A percentile compares a stretch with the other conserved stretches of the same genome.
phyloP scores from a whole-genome alignment of 2,888 invertebrate species.

The Napeogenes sylphis region DNA sequence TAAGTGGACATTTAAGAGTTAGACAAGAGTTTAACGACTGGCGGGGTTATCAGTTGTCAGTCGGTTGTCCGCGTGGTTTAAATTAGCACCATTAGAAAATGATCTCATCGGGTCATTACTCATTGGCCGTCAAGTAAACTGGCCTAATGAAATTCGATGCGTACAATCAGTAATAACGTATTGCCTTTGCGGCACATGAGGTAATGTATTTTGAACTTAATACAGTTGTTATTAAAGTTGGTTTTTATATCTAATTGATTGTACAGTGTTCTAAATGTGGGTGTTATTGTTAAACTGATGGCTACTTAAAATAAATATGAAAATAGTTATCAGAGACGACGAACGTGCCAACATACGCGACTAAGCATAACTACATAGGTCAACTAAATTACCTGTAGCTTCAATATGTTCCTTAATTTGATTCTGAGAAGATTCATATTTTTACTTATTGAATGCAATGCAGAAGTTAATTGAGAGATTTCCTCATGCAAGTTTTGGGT shows the following conservation, averaged over 20 bases:
- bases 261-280: neutral
- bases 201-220: neutral
- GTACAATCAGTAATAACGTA: slow-evolving; percentile 16
- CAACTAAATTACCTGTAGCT: no score
- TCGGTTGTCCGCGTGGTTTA: no score
- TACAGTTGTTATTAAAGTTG: neutral
- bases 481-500: no score
- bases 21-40: slow-evolving; percentile 53
- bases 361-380: no score
- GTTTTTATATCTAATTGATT: neutral
- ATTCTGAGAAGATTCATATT: no score
- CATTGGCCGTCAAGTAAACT: slow-evolving; percentile 51
- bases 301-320: slow-evolving; percentile 6
- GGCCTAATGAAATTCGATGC: slow-evolving; percentile 37
- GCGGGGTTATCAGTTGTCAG: slow-evolving; percentile 39
- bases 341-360: no score
- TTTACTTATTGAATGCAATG: no score
- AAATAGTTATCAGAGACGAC: no score
- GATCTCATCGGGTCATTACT: slow-evolving; percentile 71
- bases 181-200: neutral
- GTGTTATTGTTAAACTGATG: slow-evolving; percentile 1
- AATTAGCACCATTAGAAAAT: slow-evolving; percentile 67
- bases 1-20: slow-evolving; percentile 24
- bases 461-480: no score
- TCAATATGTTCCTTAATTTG: no score